Evolutionary conservation across 2,888 invertebrate genomes (phyloP).

Genomic region (Eledona agricola): DNA sequence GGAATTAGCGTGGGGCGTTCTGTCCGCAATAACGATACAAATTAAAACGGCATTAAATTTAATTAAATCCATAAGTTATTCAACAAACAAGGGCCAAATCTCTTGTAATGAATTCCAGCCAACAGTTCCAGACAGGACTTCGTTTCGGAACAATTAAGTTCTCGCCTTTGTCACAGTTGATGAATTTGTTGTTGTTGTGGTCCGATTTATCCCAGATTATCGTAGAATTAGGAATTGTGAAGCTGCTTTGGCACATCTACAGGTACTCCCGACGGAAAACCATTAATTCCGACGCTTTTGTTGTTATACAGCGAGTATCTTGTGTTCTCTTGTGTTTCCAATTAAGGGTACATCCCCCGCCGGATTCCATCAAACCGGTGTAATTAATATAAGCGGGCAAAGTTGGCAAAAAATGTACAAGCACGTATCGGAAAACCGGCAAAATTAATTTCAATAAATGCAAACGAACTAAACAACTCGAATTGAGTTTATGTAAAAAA

Average conservation of each 20-base stretch:
- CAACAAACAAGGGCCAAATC: conserved; percentile 44
- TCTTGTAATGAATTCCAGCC: conserved; percentile 42
- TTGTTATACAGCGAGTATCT: conserved; percentile 31
- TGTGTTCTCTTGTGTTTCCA: conserved; percentile 32
- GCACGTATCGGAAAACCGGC: conserved; percentile 5
- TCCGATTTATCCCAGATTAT: conserved; percentile 53
- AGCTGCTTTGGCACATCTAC: conserved; percentile 36
- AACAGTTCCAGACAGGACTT: conserved; percentile 43
- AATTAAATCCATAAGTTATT: conserved; percentile 48
- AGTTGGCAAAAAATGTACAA: conserved; percentile 1
- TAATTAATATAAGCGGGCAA: conserved; percentile 15
- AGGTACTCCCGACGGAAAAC: conserved; percentile 39
- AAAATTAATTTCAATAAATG: conserved; percentile 15
- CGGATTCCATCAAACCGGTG: conserved; percentile 11
- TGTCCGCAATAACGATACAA: conserved; percentile 37
- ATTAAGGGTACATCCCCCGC: conserved; percentile 26
- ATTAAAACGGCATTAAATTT: conserved; percentile 46
- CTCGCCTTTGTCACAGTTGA: conserved; percentile 53
- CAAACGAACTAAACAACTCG: conserved; percentile 10
- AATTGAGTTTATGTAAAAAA: too few species aligned
- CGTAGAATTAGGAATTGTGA: conserved; percentile 41
- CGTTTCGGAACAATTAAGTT: conserved; percentile 53
- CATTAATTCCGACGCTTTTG: conserved; percentile 31
- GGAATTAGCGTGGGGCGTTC: conserved; percentile 27
- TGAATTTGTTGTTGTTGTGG: conserved; percentile 53